These are phyloP conservation scores for Sphyrna mokarran DNA, from an alignment of 2,113 vertebrate genomes.

Conservation along the genomic window DNA sequence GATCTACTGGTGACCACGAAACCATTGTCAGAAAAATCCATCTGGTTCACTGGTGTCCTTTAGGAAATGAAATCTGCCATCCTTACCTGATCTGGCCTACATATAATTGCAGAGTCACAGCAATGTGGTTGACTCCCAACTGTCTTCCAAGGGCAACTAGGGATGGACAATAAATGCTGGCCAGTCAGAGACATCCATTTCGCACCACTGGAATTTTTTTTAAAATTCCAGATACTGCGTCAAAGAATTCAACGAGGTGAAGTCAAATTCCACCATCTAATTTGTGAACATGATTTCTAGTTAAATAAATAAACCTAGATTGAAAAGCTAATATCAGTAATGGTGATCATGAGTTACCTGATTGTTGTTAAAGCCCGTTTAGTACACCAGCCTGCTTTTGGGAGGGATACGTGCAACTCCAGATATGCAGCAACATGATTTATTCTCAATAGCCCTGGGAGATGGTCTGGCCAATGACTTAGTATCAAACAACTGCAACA, in stretches of 20 bases:
- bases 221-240: background rate
- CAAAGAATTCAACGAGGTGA: background rate
- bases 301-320: background rate
- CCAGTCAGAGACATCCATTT: too few relatives aligned
- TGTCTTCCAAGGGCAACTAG: too few relatives aligned
- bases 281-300: background rate
- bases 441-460: background rate
- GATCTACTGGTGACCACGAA: too few relatives aligned
- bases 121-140: too few relatives aligned
- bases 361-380: background rate
- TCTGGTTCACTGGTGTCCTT: too few relatives aligned
- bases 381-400: background rate
- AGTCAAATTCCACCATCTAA: background rate
- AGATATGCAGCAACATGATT: background rate
- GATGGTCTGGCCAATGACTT: too few relatives aligned
- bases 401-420: background rate
- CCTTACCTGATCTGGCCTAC: too few relatives aligned
- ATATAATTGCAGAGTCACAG: too few relatives aligned
- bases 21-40: too few relatives aligned
- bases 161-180: too few relatives aligned
- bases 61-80: too few relatives aligned
- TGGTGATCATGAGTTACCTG: background rate
- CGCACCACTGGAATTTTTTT: too few relatives aligned
- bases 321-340: background rate
- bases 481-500: background rate